phyloP scores from a whole-genome alignment of 2,888 invertebrate genomes.

The Pheosia tremula region DNA sequence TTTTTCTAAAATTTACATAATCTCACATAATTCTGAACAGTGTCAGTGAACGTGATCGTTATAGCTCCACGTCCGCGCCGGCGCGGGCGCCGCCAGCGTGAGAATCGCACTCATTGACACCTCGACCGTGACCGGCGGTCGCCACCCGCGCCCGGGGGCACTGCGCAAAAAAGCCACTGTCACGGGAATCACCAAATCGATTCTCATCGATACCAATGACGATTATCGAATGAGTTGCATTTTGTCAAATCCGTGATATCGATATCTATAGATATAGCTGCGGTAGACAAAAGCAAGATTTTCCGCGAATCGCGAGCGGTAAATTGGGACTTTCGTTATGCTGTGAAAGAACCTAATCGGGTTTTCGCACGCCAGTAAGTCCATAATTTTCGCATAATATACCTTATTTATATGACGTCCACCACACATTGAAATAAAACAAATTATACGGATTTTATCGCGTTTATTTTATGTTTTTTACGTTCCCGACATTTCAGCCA shows the following conservation, averaged over 20 bases:
- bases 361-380: too few relatives aligned
- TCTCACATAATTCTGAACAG: too few relatives aligned
- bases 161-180: constrained; percentile 63
- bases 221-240: constrained; percentile 36
- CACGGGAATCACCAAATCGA: constrained; percentile 74
- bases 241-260: constrained; percentile 2
- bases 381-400: too few relatives aligned
- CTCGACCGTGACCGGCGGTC: constrained; percentile 59
- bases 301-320: background rate
- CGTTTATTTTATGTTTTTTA: too few relatives aligned
- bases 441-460: too few relatives aligned
- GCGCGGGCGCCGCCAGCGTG: constrained; percentile 54
- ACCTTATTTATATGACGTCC: too few relatives aligned
- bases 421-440: too few relatives aligned
- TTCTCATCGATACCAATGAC: constrained; percentile 62
- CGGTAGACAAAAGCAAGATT: background rate
- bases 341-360: too few relatives aligned
- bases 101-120: constrained; percentile 60
- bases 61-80: constrained; percentile 52
- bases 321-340: too few relatives aligned
- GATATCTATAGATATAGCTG: background rate
- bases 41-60: constrained; percentile 6
- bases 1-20: too few relatives aligned
- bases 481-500: too few relatives aligned
- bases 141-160: constrained; percentile 33